Base-by-base conservation (phyloP, 2,113 vertebrate species). In the Halichoerus grypus region DNA sequence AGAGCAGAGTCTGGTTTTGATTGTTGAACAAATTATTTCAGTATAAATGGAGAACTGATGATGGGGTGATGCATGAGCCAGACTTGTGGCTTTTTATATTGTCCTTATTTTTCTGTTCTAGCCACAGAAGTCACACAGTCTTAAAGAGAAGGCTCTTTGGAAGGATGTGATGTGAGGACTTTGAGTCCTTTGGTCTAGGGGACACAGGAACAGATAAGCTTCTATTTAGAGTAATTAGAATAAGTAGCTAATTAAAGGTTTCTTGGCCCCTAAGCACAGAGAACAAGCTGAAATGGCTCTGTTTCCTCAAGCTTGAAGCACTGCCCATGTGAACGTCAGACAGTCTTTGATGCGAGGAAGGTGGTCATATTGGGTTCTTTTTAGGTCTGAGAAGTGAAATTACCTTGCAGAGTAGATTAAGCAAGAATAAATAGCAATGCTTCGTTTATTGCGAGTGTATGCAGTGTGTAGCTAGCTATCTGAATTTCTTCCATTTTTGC, bases 211-310 rank as follows among this genome's bases (percentile, higher is more conserved):
- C 85, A 97, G 88, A 91, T 96, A 95, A 36, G 65, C 91, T 94
- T 89, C 94, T 96, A 80, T 97, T 98, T 93, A 51, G 76, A 97
- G 57, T 88, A 91, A 97, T 97, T 97, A 95, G 69, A 96, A 55
- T 95, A 98, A 96, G 82, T 96, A 94, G 71, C 77, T 95, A 94
- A 97, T 97, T 97, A 97, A 97, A 98, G 95, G 65, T 33, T 91
- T 96, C 84, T 93, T 94, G 96, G 93, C 51, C 96, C 51, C 65
- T 53, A 74, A 91, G 80, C 61, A 79, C 7, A 88, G 85, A 69
- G 28, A 95, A 61, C 24, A 53, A 79, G 57, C 67, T 93, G 83
- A 97, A 96, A 95, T 59, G 69, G 18, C 33, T 92, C 42, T 59
- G 55, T 88, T 95, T 88, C 61, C 74, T 36, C 46, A 39, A 49